phyloP scores from a whole-genome alignment of 2,797 vertebrate species.

The Adrianichthys oophorus region DNA sequence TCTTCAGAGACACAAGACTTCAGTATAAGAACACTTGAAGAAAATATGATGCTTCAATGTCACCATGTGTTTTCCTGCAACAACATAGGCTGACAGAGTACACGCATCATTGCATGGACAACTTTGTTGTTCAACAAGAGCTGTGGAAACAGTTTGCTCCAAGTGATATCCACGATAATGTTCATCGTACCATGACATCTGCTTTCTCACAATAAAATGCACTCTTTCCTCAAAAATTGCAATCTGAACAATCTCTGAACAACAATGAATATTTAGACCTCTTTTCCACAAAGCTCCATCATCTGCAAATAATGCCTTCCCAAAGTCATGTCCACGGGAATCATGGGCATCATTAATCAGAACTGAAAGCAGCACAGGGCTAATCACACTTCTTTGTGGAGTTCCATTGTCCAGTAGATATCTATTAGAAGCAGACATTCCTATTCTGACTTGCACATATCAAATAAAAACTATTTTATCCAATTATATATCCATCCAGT shows the following conservation, averaged over 20 bases:
- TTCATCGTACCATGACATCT: neutral
- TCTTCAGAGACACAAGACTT: no score
- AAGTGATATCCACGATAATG: neutral
- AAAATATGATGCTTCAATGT: conserved; percentile 22
- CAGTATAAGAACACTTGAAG: neutral
- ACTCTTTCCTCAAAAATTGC: neutral
- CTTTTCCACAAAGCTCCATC: no score
- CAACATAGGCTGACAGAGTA: conserved; percentile 11
- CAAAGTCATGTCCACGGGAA: no score
- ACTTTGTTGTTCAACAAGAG: conserved; percentile 3
- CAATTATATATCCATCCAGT: no score
- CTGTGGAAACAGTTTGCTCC: neutral
- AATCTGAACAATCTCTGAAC: conserved; percentile 11
- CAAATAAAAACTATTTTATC: no score
- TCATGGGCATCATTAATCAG: no score
- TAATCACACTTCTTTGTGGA: no score
- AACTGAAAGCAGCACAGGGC: no score
- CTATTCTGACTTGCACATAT: no score
- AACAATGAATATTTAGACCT: conserved; percentile 3
- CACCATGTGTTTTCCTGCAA: conserved; percentile 14
- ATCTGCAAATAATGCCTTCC: no score
- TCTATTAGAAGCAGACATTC: no score
- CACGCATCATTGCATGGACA: conserved; percentile 4
- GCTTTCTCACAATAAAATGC: neutral
- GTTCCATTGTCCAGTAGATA: no score